These are phyloP conservation scores for Corydoras maculifer DNA, from an alignment of 2,113 vertebrate species.

Conservation along the genomic window DNA sequence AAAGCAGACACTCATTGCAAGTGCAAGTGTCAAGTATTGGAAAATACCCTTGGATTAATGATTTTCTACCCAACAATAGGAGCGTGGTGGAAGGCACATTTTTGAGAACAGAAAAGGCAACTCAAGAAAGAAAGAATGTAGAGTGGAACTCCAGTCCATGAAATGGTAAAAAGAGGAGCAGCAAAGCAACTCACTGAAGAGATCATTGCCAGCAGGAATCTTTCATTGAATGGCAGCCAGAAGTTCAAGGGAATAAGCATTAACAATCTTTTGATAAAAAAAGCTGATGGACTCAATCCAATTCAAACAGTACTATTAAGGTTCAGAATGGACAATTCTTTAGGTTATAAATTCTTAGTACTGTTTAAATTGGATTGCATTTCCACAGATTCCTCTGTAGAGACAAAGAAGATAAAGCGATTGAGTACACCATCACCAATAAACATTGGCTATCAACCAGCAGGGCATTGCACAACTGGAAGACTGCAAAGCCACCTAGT, in stretches of 20 bases:
- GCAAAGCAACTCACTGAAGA: slow-evolving; percentile 6
- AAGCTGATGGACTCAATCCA: slow-evolving; percentile 32
- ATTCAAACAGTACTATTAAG: slow-evolving; percentile 34
- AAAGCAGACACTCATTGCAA: slow-evolving; percentile 8
- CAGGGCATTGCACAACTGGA: slow-evolving; percentile 34
- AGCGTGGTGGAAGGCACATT: slow-evolving; percentile 16
- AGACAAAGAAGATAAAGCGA: slow-evolving; percentile 12
- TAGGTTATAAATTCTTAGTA: slow-evolving; percentile 33
- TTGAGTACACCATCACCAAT: slow-evolving; percentile 22
- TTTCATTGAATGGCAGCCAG: slow-evolving; percentile 36
- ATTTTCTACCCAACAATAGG: slow-evolving; percentile 29
- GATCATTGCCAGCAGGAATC: background rate
- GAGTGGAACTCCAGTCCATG: slow-evolving; percentile 17
- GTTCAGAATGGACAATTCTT: slow-evolving; percentile 22
- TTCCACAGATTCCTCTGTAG: slow-evolving; percentile 33
- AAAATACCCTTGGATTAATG: slow-evolving; percentile 25
- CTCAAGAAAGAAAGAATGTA: slow-evolving; percentile 1
- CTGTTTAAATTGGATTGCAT: slow-evolving; percentile 37
- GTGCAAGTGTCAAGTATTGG: no score
- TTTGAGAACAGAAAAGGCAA: slow-evolving; percentile 27
- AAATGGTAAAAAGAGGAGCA: slow-evolving; percentile 35
- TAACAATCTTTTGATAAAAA: slow-evolving; percentile 30
- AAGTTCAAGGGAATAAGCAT: slow-evolving; percentile 27
- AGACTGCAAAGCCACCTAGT: background rate
- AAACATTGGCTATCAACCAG: slow-evolving; percentile 36